Evolutionary conservation across 2,113 vertebrate species (phyloP).

Genomic region (Plecotus auritus): DNA sequence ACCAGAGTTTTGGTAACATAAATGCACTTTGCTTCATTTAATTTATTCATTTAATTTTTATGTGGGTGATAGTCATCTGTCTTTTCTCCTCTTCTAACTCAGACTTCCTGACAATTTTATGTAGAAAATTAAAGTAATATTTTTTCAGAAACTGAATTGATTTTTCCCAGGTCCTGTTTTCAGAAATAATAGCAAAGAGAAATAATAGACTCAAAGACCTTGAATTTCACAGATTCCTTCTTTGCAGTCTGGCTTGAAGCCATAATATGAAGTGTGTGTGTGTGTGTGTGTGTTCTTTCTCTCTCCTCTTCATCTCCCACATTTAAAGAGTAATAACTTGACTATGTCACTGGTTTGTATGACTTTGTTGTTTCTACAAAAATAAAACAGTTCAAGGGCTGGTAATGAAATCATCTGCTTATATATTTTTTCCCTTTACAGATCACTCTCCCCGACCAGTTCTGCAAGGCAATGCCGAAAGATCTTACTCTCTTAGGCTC

Average conservation of each 20-base stretch:
- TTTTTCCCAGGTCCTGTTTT: constrained; percentile 71
- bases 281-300: neutral
- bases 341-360: constrained; percentile 34
- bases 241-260: constrained; percentile 56
- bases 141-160: constrained; percentile 59
- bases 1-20: constrained; percentile 42
- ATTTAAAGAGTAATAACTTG: constrained; percentile 58
- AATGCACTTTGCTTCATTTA: constrained; percentile 55
- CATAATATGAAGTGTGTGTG: constrained; percentile 45
- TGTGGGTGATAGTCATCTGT: constrained; percentile 34
- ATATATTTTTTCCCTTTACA: neutral
- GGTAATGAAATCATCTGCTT: constrained; percentile 63
- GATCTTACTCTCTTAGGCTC: neutral
- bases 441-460: neutral
- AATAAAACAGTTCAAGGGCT: constrained; percentile 59
- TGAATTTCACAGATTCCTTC: constrained; percentile 70
- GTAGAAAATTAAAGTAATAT: constrained; percentile 74
- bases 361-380: constrained; percentile 48
- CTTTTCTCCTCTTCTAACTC: constrained; percentile 47
- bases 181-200: constrained; percentile 72
- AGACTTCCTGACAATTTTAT: constrained; percentile 66
- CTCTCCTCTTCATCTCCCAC: constrained; percentile 28
- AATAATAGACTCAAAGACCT: constrained; percentile 68
- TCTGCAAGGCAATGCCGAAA: neutral
- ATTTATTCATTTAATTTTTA: constrained; percentile 62